phyloP scores from a whole-genome alignment of 2,797 vertebrate genomes.

The Pseudocheirus occidentalis region DNA sequence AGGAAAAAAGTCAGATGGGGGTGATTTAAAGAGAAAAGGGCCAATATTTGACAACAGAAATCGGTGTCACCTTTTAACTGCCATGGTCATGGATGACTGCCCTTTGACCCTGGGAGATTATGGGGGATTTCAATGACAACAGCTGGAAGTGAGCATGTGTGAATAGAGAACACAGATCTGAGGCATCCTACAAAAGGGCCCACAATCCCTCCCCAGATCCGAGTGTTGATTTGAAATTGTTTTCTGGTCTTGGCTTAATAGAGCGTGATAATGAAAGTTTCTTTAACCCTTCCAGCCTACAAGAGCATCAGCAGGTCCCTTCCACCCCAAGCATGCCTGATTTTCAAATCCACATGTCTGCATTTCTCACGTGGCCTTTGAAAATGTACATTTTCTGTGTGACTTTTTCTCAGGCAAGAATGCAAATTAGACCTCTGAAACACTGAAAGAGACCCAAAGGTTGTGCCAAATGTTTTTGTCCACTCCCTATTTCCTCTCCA shows the following conservation, averaged over 20 bases:
- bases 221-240: constrained; percentile 88
- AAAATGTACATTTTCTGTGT: constrained; percentile 14
- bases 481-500: constrained; percentile 1
- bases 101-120: constrained; percentile 89
- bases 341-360: background rate
- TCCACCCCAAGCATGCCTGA: background rate
- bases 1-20: constrained; percentile 84
- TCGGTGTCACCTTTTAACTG: constrained; percentile 90
- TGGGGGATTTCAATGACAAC: constrained; percentile 90
- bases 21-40: constrained; percentile 87
- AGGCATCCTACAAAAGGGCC: constrained; percentile 85
- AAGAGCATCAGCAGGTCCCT: constrained; percentile 35
- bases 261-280: constrained; percentile 86
- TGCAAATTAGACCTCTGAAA: background rate
- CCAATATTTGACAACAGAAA: constrained; percentile 90
- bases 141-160: constrained; percentile 88
- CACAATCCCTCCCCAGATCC: constrained; percentile 86
- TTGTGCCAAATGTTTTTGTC: background rate
- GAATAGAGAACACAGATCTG: constrained; percentile 87
- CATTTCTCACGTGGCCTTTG: background rate
- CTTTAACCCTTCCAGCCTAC: constrained; percentile 49
- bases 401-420: constrained; percentile 31
- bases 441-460: background rate
- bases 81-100: constrained; percentile 89
- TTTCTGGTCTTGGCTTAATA: constrained; percentile 88